Percentiles rank a stretch among this genome's conserved stretches.
Conservation (phyloP, 1,140 invertebrate species). For the Microvelia longipes region DNA sequence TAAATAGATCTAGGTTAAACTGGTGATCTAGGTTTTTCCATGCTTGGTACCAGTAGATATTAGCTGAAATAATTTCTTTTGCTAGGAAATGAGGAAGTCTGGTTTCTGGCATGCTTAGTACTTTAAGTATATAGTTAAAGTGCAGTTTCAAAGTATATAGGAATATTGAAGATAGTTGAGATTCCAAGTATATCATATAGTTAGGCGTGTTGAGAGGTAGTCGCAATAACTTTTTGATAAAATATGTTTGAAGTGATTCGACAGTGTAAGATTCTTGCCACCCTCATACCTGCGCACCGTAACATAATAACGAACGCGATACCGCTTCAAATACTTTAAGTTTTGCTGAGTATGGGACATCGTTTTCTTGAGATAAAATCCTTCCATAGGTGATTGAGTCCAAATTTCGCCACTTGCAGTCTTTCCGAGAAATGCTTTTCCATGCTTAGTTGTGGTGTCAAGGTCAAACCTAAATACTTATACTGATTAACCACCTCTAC, state of each 20-base stretch:
- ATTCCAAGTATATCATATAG: neutral
- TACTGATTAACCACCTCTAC: slow-evolving; percentile 4
- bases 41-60: too few species aligned
- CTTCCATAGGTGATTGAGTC: neutral
- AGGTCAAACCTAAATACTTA: slow-evolving; percentile 11
- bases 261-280: neutral
- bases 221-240: neutral
- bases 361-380: neutral
- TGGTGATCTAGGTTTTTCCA: too few species aligned
- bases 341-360: neutral
- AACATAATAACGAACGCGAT: slow-evolving; percentile 2
- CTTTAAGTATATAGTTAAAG: too few species aligned
- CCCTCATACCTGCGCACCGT: neutral
- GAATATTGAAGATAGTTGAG: neutral
- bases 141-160: neutral
- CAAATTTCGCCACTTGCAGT: neutral
- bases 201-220: neutral
- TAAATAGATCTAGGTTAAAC: too few species aligned
- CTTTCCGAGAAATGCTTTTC: neutral
- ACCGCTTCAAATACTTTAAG: slow-evolving; percentile 1
- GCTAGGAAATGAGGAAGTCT: too few species aligned
- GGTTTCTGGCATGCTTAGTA: too few species aligned
- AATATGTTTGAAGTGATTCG: neutral
- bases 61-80: too few species aligned
- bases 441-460: slow-evolving; percentile 5